Evolutionary conservation across 1,140 invertebrate genomes (phyloP), one percentile per base, ranked within the genome.

Genomic region (Andrena cerasifolii): DNA sequence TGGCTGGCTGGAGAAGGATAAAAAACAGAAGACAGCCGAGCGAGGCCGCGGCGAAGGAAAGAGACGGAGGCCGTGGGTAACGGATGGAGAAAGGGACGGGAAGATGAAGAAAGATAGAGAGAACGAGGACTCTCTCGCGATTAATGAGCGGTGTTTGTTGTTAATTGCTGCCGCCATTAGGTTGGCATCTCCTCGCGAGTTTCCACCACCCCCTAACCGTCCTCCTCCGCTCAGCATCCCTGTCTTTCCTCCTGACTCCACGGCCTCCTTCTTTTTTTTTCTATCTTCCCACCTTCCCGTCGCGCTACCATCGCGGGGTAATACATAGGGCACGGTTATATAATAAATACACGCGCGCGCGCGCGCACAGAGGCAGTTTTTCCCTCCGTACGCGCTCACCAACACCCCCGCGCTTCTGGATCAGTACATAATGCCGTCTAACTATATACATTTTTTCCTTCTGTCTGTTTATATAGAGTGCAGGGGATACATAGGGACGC

Each of bases 61-160:
- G 82, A 85, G 84, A 74, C 18, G 43, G 71, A 65, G 18, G 65
- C 28, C 77, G 70, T 67, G 71, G 45, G 58, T 54, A 65, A 56
- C 58, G 58, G 76, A 24, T 51, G 51, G 40, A 31, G 67, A 53
- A 63, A 77, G 54, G 49, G 45, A 53, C 16, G 49, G 36, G 36
- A 47, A 62, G 43, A 73, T 51, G 31, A 77, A 77, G 75, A 73
- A 68, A 33, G 73, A 61, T 62, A 61, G 74, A 63, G 82, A 77
- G 58, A 67, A 61, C 59, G 84, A 87, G 82, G 81, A 88, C 85
- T 83, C 87, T 88, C 84, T 86, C 83, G 89, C 91, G 89, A 92
- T 93, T 93, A 93, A 93, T 92, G 92, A 93, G 90, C 91, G 89
- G 90, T 92, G 91, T 92, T 93, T 93, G 92, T 92, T 91, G 91